Percentiles rank a stretch among this genome's conserved stretches.
Conservation (phyloP, 2,888 invertebrate species). For the Platycheirus rosarum region DNA sequence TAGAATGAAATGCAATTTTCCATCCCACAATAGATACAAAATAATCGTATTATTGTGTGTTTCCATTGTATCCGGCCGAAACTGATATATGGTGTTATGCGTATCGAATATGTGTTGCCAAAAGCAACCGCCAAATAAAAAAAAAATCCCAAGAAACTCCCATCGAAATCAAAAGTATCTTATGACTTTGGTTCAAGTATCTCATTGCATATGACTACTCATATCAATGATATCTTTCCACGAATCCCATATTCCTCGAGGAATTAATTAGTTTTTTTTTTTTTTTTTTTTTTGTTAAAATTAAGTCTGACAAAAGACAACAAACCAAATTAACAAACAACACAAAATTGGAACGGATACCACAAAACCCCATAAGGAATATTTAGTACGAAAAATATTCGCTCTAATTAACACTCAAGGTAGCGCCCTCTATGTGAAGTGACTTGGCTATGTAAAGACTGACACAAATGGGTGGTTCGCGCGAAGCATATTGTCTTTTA, state of each 20-base stretch:
- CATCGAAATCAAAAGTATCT: constrained; percentile 30
- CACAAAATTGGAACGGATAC: constrained; percentile 26
- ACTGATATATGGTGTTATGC: constrained; percentile 20
- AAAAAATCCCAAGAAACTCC: not conserved
- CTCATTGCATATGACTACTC: not conserved
- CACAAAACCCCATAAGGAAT: not conserved
- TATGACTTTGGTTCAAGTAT: constrained; percentile 31
- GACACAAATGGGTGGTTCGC: constrained; percentile 5
- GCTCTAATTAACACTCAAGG: constrained; percentile 64
- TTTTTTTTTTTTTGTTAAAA: constrained; percentile 6
- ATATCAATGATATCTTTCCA: constrained; percentile 1
- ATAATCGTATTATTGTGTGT: not conserved
- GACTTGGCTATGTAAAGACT: not conserved
- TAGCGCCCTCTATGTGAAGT: constrained; percentile 32
- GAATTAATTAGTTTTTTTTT: constrained; percentile 33
- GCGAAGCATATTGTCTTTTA: not conserved
- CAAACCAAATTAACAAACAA: not conserved
- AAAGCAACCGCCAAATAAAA: constrained; percentile 46
- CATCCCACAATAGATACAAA: not conserved
- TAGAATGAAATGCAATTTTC: not conserved
- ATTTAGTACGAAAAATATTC: constrained; percentile 48
- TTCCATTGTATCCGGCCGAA: constrained; percentile 13
- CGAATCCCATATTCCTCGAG: not conserved
- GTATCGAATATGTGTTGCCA: constrained; percentile 26
- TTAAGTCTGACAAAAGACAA: not conserved